Evolutionary conservation across 2,797 vertebrate genomes (phyloP).

Genomic region (Pantherophis vulpinus): DNA sequence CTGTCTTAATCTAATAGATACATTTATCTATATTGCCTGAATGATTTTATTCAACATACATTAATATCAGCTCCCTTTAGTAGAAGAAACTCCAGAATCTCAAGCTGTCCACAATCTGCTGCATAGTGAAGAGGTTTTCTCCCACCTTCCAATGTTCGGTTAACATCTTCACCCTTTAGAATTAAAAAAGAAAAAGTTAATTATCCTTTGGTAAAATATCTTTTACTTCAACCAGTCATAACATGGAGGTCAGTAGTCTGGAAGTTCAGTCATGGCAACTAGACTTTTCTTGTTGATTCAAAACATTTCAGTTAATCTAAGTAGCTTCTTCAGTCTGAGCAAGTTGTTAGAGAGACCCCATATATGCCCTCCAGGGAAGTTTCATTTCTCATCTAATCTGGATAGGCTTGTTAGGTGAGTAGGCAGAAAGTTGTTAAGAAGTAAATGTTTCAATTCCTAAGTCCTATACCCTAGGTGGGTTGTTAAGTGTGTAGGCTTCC

Average conservation of each 20-base stretch:
- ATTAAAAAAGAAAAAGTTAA: conserved; percentile 35
- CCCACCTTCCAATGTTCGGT: conserved; percentile 84
- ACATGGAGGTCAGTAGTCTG: not conserved
- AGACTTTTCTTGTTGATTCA: not conserved
- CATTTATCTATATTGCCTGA: not conserved
- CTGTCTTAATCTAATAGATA: conserved; percentile 17
- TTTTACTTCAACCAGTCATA: not conserved
- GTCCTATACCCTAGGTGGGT: not conserved
- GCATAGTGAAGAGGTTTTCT: conserved; percentile 93
- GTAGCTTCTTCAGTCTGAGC: not conserved
- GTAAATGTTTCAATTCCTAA: not conserved
- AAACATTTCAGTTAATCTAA: not conserved
- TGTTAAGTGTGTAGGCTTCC: not conserved
- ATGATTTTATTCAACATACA: conserved; percentile 72
- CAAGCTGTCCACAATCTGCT: conserved; percentile 87
- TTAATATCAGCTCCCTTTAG: conserved; percentile 93
- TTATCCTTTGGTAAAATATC: not conserved
- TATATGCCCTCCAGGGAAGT: not conserved
- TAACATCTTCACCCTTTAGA: conserved; percentile 86
- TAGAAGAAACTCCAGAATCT: conserved; percentile 87
- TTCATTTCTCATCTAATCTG: not conserved
- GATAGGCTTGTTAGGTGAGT: not conserved
- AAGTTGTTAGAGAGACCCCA: not conserved
- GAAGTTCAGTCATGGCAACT: not conserved
- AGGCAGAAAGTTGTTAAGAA: not conserved